phyloP scores from a whole-genome alignment of 2,113 vertebrate species.

The Prionailurus bengalensis region DNA sequence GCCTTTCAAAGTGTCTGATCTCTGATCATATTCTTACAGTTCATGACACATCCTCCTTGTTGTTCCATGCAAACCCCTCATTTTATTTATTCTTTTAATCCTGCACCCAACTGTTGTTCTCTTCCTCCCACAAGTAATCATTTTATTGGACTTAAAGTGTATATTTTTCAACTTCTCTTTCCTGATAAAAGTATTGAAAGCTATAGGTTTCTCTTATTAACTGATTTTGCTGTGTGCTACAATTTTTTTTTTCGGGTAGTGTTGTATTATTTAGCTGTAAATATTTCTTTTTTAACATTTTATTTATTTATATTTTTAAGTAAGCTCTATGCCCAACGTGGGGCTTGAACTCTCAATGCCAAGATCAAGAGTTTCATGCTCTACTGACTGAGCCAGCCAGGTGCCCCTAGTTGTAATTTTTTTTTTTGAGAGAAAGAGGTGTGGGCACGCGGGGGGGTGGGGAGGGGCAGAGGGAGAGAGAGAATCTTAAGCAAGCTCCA shows the following conservation, averaged over 20 bases:
- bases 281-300: neutral
- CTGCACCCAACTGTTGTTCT: neutral
- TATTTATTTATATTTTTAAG: neutral
- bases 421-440: neutral
- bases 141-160: slow-evolving; percentile 20
- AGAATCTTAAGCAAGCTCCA: neutral
- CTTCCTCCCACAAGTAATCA: neutral
- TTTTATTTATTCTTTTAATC: slow-evolving; percentile 46
- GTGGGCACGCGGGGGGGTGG: too few species aligned
- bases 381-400: neutral
- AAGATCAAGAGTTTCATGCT: neutral
- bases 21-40: neutral
- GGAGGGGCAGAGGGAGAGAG: neutral
- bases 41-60: neutral
- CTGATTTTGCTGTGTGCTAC: neutral
- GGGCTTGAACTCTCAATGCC: neutral
- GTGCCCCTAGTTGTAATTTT: neutral
- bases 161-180: slow-evolving; percentile 33
- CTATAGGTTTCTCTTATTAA: neutral
- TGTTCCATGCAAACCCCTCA: neutral
- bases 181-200: slow-evolving; percentile 15
- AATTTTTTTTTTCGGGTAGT: neutral
- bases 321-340: neutral
- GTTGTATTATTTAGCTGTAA: slow-evolving; percentile 1
- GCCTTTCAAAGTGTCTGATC: neutral